Evolutionary conservation across 1,140 invertebrate species (phyloP), one percentile per base, ranked within the genome.

Genomic region (Theocolax elegans): DNA sequence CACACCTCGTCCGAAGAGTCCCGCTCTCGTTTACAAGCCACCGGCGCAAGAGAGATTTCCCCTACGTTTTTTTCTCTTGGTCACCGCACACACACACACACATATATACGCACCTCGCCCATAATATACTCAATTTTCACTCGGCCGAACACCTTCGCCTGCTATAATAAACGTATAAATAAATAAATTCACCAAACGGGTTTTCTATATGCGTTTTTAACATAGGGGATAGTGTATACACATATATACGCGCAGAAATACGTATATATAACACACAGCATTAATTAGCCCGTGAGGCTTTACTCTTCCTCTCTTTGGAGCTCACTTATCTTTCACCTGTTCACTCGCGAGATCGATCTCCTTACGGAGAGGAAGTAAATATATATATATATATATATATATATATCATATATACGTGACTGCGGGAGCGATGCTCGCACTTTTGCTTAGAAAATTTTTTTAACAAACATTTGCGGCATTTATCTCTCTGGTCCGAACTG

Each of bases 1-100:
- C n/a, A 31, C 19, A 46, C 10, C 35, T 27, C 35, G 8, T 35
- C 51, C 10, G 66, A 62, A 62, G 67, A 53, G 67, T 44, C 65
- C 35, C 53, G 51, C 71, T 71, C 72, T 67, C 58, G 62, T 62
- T 38, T 63, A 64, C 66, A 58, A 56, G 72, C 48, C 65, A 42
- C 21, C 38, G 25, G 67, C 1, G 21, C 31, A 31, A 25, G 6
- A 19, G 51, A 66, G 44, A 23, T 72, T 64, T 60, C 40, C 35
- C 44, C 40, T 19, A 15, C 29, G 42, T 51, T 54, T 58, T 65
- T 56, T 21, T 58, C 25, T 29, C 27, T 49, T 38, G 13, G 1
- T 60, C 58, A 23, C 21, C 62, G n/a, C 17, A 13, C 17, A 19
- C 53, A 42, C 40, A n/a, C n/a, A n/a, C n/a, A n/a, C n/a, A n/a